Evolutionary conservation across 2,113 vertebrate genomes (phyloP), one percentile per base, ranked within the genome.

Genomic region (Platysternon megacephalum): DNA sequence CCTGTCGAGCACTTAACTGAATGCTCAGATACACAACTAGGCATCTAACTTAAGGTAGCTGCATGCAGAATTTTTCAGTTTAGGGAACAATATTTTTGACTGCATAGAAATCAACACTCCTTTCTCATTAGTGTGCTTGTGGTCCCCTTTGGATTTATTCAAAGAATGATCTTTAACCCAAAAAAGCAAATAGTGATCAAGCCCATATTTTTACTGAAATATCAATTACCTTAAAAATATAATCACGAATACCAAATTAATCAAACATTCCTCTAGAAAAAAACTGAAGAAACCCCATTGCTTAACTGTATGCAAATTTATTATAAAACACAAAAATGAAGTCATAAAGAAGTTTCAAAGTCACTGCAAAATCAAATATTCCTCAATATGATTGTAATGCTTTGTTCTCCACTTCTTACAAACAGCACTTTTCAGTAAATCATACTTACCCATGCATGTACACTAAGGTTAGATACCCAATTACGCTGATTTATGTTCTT

Each of bases 361-460:
- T 61, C 10, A 95, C 65, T 86, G 16, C 79, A 88, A 91, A 96
- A 92, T n/a, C 12, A 46, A 29, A n/a, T 13, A 80, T 79, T 93
- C 58, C 86, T 53, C 32, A 4, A 58, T 28, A 88, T 56, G 2
- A 90, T 14, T 46, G 44, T 49, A 49, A 49, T 49, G 49, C 14
- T 14, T 16, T 49, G 49, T 49, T 49, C 14, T 14, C 13, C 49
- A 49, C 49, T 49, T 49, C 49, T 49, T 81, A 91, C 44, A 81
- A 88, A 61, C 4, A 86, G 29, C 0, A 0, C 28, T 82, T 86
- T 88, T n/a, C 79, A 94, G 55, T 21, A 91, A 55, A 80, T 61
- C 49, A 44, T n/a, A 87, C 9, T 80, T 74, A 72, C 51, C 55
- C 85, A 82, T 81, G 91, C 39, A 39, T 61, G 17, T 29, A 56